phyloP scores from a whole-genome alignment of 2,797 vertebrate genomes.

The Anguilla marmorata region DNA sequence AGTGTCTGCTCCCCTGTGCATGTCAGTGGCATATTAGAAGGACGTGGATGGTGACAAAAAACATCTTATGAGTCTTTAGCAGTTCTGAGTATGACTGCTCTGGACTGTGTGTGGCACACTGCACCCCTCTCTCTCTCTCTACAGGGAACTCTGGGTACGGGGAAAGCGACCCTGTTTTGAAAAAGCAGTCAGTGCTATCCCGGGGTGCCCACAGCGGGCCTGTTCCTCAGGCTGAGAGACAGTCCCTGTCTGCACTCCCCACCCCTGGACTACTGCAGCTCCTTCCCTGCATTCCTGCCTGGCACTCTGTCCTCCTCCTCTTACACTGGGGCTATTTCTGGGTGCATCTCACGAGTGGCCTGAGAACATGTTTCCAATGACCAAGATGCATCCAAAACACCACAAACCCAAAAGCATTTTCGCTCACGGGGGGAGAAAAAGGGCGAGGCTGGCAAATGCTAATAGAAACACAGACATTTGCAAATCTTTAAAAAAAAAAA shows the following conservation, averaged over 20 bases:
- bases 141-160: neutral
- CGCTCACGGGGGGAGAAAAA: neutral
- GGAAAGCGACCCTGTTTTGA: neutral
- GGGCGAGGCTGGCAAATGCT: neutral
- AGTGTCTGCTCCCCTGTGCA: neutral
- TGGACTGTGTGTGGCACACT: neutral
- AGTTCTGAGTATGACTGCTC: neutral
- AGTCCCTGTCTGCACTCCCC: neutral
- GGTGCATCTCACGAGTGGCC: conserved; percentile 17
- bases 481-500: neutral
- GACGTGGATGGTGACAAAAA: neutral
- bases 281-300: conserved; percentile 8
- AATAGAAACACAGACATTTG: neutral
- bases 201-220: neutral
- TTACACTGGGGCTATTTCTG: conserved; percentile 34
- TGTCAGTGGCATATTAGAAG: neutral
- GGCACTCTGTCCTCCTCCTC: conserved; percentile 25
- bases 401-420: neutral
- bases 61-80: neutral
- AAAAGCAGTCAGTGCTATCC: neutral
- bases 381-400: neutral
- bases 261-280: neutral
- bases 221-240: neutral
- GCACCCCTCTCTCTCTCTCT: neutral
- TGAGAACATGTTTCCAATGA: conserved; percentile 12